These are phyloP conservation scores for Thaumetopoea pityocampa DNA, from an alignment of 1,140 invertebrate genomes.

Conservation along the genomic window DNA sequence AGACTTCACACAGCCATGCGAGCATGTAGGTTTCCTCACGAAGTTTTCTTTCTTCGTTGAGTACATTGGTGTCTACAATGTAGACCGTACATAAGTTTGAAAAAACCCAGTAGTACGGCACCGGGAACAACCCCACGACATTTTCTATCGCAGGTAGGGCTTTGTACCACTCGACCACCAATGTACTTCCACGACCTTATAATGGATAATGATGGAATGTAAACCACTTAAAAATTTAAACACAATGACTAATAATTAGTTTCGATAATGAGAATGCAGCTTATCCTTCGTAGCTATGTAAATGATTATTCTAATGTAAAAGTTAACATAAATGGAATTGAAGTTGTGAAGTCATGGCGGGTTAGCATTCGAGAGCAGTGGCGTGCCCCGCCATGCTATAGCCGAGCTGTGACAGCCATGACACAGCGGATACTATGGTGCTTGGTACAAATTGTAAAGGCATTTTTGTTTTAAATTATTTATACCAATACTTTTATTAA, in stretches of 20 bases:
- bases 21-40: too few species aligned
- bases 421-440: slow-evolving; percentile 43
- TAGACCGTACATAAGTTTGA: too few species aligned
- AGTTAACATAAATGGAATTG: slow-evolving; percentile 67
- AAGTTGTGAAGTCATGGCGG: slow-evolving; percentile 65
- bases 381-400: too few species aligned
- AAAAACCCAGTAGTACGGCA: too few species aligned
- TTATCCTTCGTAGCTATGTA: slow-evolving; percentile 58
- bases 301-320: slow-evolving; percentile 71
- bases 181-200: slow-evolving; percentile 50
- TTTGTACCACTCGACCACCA: slow-evolving; percentile 45
- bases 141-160: too few species aligned
- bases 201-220: too few species aligned
- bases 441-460: slow-evolving; percentile 11
- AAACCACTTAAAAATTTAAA: slow-evolving; percentile 57
- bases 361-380: slow-evolving; percentile 44
- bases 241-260: slow-evolving; percentile 72
- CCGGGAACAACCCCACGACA: too few species aligned
- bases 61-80: too few species aligned
- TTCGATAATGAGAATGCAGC: slow-evolving; percentile 54
- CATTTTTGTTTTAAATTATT: background rate
- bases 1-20: too few species aligned
- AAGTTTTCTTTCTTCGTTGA: too few species aligned
- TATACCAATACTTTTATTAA: background rate
- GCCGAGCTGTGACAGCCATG: slow-evolving; percentile 39